Percentiles rank a stretch among this genome's conserved stretches.
These are phyloP conservation scores for Carettochelys insculpta DNA, from an alignment of 2,113 vertebrate genomes.

Conservation along the genomic window DNA sequence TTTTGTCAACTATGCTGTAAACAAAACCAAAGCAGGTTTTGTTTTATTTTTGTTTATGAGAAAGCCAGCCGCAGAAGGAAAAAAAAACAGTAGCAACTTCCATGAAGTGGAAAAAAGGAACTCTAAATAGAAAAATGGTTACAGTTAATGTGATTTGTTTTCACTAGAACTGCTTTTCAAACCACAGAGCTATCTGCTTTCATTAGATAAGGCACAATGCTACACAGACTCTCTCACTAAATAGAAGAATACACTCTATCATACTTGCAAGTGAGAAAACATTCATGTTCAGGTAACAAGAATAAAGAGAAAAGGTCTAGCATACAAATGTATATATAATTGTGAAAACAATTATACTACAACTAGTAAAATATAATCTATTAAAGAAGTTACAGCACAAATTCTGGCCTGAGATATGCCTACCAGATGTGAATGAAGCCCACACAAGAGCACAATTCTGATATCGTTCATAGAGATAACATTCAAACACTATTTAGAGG, in stretches of 20 bases:
- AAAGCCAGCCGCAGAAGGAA: slow-evolving; percentile 42
- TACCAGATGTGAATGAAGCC: not conserved
- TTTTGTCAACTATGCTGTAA: slow-evolving; percentile 23
- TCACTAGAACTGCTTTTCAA: slow-evolving; percentile 56
- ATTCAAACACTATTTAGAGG: not conserved
- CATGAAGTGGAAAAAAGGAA: slow-evolving; percentile 48
- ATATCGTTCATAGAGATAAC: not conserved
- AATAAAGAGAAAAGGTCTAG: slow-evolving; percentile 36
- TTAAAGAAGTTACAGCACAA: slow-evolving; percentile 31
- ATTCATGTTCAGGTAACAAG: slow-evolving; percentile 51
- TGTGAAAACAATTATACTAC: slow-evolving; percentile 43
- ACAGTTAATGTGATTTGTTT: slow-evolving; percentile 64
- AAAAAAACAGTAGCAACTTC: slow-evolving; percentile 31
- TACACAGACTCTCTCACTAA: slow-evolving; percentile 55
- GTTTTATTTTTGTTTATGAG: slow-evolving; percentile 38
- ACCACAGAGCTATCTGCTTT: slow-evolving; percentile 62
- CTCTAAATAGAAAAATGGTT: slow-evolving; percentile 52
- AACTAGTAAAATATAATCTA: slow-evolving; percentile 38
- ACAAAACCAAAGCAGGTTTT: slow-evolving; percentile 35
- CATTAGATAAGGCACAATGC: slow-evolving; percentile 66
- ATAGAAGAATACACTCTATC: slow-evolving; percentile 44
- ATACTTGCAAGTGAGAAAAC: slow-evolving; percentile 52
- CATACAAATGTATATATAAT: slow-evolving; percentile 48
- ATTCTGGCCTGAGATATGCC: slow-evolving; percentile 2
- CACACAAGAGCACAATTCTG: not conserved